phyloP scores from a whole-genome alignment of 1,140 invertebrate species.

The Pachyrhynchus sulphureomaculatus region DNA sequence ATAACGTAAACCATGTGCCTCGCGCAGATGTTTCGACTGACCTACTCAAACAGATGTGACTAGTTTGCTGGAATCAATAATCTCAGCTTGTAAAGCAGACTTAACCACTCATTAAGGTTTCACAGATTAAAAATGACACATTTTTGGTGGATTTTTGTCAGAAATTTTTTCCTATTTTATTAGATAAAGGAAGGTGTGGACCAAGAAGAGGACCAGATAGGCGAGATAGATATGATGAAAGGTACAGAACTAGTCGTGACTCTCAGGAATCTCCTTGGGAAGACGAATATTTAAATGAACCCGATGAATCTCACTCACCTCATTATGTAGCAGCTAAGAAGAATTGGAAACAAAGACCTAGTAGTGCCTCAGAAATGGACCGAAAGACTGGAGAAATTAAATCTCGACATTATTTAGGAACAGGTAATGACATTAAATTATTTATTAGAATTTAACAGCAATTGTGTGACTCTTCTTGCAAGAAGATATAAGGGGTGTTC shows the following conservation, averaged over 20 bases:
- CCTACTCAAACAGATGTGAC: too few species aligned
- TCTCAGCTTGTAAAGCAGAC: too few species aligned
- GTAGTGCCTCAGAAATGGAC: slow-evolving; percentile 60
- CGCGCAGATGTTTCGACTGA: too few species aligned
- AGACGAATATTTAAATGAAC: slow-evolving; percentile 53
- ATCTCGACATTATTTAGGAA: slow-evolving; percentile 48
- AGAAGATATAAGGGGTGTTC: too few species aligned
- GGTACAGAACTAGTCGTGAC: slow-evolving; percentile 50
- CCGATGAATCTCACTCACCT: slow-evolving; percentile 47
- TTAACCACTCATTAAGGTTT: too few species aligned
- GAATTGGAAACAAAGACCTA: slow-evolving; percentile 64
- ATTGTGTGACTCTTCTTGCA: too few species aligned
- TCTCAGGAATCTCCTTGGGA: slow-evolving; percentile 59
- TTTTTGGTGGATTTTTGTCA: too few species aligned
- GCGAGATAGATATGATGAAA: slow-evolving; percentile 47
- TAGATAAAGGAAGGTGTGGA: slow-evolving; percentile 43
- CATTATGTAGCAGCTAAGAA: slow-evolving; percentile 56
- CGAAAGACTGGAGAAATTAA: slow-evolving; percentile 55
- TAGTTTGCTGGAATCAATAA: too few species aligned
- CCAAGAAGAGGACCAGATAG: slow-evolving; percentile 36
- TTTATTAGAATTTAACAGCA: too few species aligned
- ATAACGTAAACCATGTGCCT: too few species aligned
- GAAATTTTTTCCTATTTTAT: too few species aligned
- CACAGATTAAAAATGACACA: too few species aligned
- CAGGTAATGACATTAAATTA: slow-evolving; percentile 32